Percentiles rank a stretch among this genome's conserved stretches.
These are phyloP conservation scores for Myotis davidii DNA, from an alignment of 2,113 vertebrate genomes.

Conservation along the genomic window DNA sequence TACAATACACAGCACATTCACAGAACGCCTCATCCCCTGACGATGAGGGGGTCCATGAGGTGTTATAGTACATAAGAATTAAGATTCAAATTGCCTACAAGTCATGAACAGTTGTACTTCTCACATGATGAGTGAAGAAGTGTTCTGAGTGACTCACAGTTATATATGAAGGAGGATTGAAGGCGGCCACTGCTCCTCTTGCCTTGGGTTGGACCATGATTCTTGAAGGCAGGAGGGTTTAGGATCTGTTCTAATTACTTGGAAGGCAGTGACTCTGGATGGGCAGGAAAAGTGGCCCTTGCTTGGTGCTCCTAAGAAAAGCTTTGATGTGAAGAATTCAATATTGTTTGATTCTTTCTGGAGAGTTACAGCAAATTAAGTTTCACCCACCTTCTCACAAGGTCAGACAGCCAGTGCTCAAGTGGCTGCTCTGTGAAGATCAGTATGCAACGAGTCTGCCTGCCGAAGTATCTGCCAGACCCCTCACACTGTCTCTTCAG, in stretches of 20 bases:
- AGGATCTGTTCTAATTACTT: background rate
- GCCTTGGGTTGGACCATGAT: background rate
- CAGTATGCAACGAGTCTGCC: background rate
- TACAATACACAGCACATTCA: background rate
- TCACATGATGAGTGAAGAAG: background rate
- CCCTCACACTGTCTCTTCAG: background rate
- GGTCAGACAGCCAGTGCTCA: background rate
- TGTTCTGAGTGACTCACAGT: background rate
- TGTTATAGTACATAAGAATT: background rate
- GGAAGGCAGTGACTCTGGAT: background rate
- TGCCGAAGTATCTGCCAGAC: background rate
- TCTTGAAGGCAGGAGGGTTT: background rate
- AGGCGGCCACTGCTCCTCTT: background rate
- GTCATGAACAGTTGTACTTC: background rate
- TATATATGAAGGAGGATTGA: background rate
- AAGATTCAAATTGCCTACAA: background rate
- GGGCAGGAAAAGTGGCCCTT: background rate
- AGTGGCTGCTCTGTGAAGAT: background rate
- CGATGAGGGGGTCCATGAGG: background rate
- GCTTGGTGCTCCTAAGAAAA: background rate
- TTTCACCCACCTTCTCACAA: background rate
- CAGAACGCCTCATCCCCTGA: background rate
- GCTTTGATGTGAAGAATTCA: background rate
- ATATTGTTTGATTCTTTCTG: background rate
- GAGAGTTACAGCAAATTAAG: background rate